Percentiles rank a stretch among this genome's conserved stretches.
Evolutionary conservation across 2,113 vertebrate genomes (phyloP).

Genomic region (Boulengeromyrus knoepffleri): DNA sequence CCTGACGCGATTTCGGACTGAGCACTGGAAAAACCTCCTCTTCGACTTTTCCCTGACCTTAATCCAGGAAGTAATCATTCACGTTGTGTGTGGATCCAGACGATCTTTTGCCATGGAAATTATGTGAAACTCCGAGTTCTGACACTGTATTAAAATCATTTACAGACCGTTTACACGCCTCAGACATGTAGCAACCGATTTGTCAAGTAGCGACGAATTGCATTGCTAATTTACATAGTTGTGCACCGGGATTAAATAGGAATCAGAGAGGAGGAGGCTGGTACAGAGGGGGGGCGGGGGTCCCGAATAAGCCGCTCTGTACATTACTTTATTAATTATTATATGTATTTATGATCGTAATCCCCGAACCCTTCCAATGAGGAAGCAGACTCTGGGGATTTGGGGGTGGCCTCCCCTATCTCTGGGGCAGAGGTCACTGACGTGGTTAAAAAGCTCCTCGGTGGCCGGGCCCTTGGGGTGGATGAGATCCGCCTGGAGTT

Average conservation of each 20-base stretch:
- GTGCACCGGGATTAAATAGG: not conserved
- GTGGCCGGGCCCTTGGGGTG: no score
- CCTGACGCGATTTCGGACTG: not conserved
- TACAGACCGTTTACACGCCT: not conserved
- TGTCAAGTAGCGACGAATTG: not conserved
- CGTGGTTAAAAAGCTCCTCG: no score
- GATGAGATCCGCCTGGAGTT: no score
- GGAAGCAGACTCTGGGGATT: no score
- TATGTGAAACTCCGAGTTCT: not conserved
- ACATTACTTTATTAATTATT: not conserved
- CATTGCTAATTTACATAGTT: not conserved
- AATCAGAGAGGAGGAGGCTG: not conserved
- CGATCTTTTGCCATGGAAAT: not conserved
- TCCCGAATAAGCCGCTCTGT: not conserved
- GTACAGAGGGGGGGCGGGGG: not conserved
- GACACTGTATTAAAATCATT: not conserved
- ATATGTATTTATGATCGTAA: no score
- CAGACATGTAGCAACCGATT: not conserved
- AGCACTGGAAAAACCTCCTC: not conserved
- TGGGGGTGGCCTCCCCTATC: no score
- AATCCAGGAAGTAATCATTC: not conserved
- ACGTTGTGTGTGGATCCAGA: not conserved
- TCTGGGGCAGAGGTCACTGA: no score
- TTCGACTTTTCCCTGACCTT: not conserved
- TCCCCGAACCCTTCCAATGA: no score